Percentiles rank a stretch among this genome's conserved stretches.
Conservation (phyloP, 1,140 invertebrate genomes). For the Rhagoletis pomonella region DNA sequence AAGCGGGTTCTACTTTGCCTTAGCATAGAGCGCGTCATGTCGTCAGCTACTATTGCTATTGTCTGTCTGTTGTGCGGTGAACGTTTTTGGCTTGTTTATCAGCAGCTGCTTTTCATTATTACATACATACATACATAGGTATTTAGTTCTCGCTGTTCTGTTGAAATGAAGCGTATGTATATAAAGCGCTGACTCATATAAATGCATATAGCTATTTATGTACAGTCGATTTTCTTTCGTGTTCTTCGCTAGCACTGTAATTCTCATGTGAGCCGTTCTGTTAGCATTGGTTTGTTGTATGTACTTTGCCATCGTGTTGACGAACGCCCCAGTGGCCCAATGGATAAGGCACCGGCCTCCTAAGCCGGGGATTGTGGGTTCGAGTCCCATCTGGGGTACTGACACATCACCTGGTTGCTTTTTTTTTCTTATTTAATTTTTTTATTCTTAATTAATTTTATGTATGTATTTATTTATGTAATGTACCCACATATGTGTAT, state of each 20-base stretch:
- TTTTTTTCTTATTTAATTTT: conserved; percentile 46
- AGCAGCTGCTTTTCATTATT: conserved; percentile 33
- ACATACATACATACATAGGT: no score
- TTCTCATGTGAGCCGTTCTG: conserved; percentile 2
- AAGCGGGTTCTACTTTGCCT: background rate
- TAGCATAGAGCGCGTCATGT: background rate
- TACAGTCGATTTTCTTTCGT: background rate
- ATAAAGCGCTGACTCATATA: background rate
- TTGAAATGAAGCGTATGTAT: conserved; percentile 25
- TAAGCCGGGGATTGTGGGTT: conserved; percentile 64
- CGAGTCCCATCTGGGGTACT: conserved; percentile 62
- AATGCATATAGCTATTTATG: no score
- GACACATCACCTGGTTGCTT: conserved; percentile 9
- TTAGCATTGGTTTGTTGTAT: background rate
- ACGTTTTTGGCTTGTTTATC: conserved; percentile 31
- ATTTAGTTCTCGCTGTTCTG: conserved; percentile 6
- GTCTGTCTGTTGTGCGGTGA: conserved; percentile 7
- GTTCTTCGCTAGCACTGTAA: background rate
- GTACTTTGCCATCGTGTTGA: background rate
- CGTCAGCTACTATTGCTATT: background rate
- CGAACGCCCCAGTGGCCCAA: conserved; percentile 73
- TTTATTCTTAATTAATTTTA: conserved; percentile 33
- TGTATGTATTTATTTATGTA: conserved; percentile 14
- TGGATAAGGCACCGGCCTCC: conserved; percentile 63
- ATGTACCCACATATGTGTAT: background rate